These are phyloP conservation scores for Jacana jacana DNA, from an alignment of 2,113 vertebrate genomes.

Conservation along the genomic window DNA sequence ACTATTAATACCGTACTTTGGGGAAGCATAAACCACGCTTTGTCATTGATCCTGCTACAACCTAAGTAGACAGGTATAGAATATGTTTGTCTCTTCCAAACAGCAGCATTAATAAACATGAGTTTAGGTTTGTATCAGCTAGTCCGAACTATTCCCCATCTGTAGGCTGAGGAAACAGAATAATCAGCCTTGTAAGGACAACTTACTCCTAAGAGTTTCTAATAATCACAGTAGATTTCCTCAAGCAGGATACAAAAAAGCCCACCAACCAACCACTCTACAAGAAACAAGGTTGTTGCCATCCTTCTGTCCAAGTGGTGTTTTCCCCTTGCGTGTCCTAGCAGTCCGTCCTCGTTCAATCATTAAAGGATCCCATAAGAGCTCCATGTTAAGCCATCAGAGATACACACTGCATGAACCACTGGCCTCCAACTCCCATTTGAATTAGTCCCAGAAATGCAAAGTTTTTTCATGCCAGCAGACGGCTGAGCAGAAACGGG, in stretches of 20 bases:
- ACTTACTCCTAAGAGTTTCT: background rate
- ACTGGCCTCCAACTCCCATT: background rate
- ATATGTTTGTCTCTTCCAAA: background rate
- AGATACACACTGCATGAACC: background rate
- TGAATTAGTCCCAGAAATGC: background rate
- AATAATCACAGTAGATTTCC: background rate
- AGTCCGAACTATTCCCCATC: background rate
- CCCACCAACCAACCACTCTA: background rate
- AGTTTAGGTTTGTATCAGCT: background rate
- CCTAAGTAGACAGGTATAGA: background rate
- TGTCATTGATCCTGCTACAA: background rate
- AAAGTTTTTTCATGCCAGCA: background rate
- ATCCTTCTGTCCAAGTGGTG: background rate
- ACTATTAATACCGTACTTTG: background rate
- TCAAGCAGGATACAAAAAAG: background rate
- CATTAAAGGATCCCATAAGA: background rate
- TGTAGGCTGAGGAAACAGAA: background rate
- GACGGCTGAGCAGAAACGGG: background rate
- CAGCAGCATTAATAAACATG: background rate
- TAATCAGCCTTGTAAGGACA: background rate
- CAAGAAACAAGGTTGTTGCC: background rate
- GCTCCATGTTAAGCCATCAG: background rate
- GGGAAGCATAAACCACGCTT: background rate
- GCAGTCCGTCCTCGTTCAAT: background rate
- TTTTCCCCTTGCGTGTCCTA: background rate